Base-by-base conservation (phyloP, 2,888 invertebrate genomes). In the Cataglyphis cursor region DNA sequence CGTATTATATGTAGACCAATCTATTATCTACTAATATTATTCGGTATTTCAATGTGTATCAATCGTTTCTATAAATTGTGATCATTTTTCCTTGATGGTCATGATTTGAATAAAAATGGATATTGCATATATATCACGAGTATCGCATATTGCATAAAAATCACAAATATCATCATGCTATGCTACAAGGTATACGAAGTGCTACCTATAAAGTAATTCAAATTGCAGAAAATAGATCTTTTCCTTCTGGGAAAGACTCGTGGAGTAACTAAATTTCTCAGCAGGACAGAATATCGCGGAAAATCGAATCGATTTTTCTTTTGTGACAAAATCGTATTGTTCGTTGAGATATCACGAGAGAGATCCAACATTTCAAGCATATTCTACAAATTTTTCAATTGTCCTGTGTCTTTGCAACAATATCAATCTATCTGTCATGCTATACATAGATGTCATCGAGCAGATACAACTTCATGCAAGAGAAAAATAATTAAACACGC, bases 331-430 rank as follows among this genome's bases (percentile, higher is more conserved):
- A 41, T 66, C 57, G n/a, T 31, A 54, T 48, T 54, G 38, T 57
- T 57, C n/a, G 15, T 15, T n/a, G 51, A 62, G 15, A 38, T 54
- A 38, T 9, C n/a, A 1, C n/a, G n/a, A 0, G 3, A 1, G 10
- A 28, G 9, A 76, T 76, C n/a, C n/a, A 41, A 66, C 57, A 41
- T 76, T 76, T n/a, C 24, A 38, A 24, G 65, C 8, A 48, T 24
- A n/a, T 65, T 66, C 28, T 24, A 24, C n/a, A 4, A 66, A 38
- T 66, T 8, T 51, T 38, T 38, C 57, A 57, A 76, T 65, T 41
- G 28, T 57, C 21, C 66, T 54, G 51, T 8, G n/a, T 28, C 8
- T 10, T 66, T 35, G 9, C 10, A 41, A 28, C 35, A 6, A 24
- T 10, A 57, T 65, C 38, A 66, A 66, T 54, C 12, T 75, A 18